Evolutionary conservation across 2,888 invertebrate species (phyloP), one percentile per base, ranked within the genome.

Genomic region (Coenonympha arcania): DNA sequence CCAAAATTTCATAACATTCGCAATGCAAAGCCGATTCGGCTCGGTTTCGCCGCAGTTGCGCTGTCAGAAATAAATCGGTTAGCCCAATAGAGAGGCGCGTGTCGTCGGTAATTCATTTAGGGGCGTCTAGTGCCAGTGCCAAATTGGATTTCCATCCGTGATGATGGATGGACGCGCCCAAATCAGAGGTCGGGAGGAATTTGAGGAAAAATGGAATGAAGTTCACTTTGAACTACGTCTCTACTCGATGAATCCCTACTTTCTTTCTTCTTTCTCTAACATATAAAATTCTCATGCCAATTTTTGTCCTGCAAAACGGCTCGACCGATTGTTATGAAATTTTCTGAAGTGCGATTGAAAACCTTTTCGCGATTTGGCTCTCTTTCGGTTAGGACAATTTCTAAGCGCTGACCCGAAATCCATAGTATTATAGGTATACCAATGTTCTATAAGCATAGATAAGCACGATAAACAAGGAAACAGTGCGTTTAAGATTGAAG

Each of bases 111-210:
- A 83, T 76, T 75, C 74, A 66, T 71, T 83, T 83, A 81, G 66
- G 66, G 65, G 62, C 60, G 70, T 69, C 73, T 69, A 78, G 73
- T 69, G 73, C 64, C 69, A 61, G 59, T 64, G 76, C 40, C 47
- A 54, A 81, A 84, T 85, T 83, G 74, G 76, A 84, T 84, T 78
- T 79, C 73, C 82, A 80, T 80, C 66, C 64, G 54, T 66, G 70
- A 78, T 84, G 83, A 84, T 75, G 77, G 82, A 83, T 83, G 71
- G 76, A 57, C 53, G 47, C 59, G 53, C 58, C 52, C 55, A 76
- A 77, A 76, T 76, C 76, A 71, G 60, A 58, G 61, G 61, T 24
- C n/a, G 34, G 42, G 18, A 20, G 45, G 22, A 42, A 47, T 53
- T 33, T 39, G 43, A 47, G 48, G 47, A 55, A 50, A 54, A 39